phyloP scores from a whole-genome alignment of 2,797 vertebrate species.

The Characodon lateralis region DNA sequence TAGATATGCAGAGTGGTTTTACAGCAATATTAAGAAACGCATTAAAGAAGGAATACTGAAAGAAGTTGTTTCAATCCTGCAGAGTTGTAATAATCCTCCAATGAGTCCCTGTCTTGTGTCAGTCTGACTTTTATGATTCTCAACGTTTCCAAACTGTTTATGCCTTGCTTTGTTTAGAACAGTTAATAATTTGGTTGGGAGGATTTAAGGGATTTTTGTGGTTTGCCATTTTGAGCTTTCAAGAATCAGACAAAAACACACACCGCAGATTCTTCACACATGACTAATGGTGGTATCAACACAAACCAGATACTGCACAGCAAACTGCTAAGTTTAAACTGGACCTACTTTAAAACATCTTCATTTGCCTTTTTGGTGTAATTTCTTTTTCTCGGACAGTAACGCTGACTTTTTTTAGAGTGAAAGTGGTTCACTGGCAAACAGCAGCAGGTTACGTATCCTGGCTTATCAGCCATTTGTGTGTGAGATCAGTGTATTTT shows the following conservation, averaged over 20 bases:
- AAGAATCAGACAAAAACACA: conserved; percentile 44
- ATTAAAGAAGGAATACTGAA: not conserved
- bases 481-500: conserved; percentile 42
- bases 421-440: conserved; percentile 15
- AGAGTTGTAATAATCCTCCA: conserved; percentile 3
- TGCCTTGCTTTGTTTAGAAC: conserved; percentile 27
- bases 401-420: not conserved
- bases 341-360: conserved; percentile 26
- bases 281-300: conserved; percentile 55
- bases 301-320: conserved; percentile 49
- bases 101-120: not conserved
- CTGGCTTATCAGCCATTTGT: conserved; percentile 49
- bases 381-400: conserved; percentile 28
- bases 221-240: conserved; percentile 51
- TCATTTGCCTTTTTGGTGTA: conserved; percentile 17
- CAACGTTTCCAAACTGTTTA: conserved; percentile 31
- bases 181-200: conserved; percentile 43
- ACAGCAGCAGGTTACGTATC: conserved; percentile 33
- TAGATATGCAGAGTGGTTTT: conserved; percentile 20
- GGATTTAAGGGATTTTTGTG: conserved; percentile 45
- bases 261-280: conserved; percentile 54
- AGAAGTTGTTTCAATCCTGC: conserved; percentile 1
- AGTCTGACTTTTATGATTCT: conserved; percentile 1
- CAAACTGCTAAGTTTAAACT: conserved; percentile 28
- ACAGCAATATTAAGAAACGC: not conserved